phyloP scores from a whole-genome alignment of 2,113 vertebrate species.

The Hyperoodon ampullatus region DNA sequence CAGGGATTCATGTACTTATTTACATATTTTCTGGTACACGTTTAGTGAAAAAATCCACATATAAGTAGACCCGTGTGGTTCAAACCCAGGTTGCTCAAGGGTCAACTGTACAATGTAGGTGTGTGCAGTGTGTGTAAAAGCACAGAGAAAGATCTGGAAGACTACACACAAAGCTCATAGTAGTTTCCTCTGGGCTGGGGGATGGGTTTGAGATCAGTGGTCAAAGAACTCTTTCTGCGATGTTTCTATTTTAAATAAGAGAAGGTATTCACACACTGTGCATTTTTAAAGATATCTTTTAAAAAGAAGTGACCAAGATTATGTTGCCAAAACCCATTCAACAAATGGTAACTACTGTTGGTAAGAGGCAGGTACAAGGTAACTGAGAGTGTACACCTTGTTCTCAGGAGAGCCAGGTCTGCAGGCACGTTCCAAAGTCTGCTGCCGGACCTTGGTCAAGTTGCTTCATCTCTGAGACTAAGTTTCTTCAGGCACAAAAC shows the following conservation, averaged over 20 bases:
- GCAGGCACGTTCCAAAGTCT: not conserved
- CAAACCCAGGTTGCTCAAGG: not conserved
- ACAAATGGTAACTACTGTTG: not conserved
- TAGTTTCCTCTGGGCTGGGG: not conserved
- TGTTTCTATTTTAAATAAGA: not conserved
- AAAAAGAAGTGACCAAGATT: not conserved
- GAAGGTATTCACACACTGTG: not conserved
- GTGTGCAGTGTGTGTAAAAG: not conserved
- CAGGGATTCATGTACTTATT: not conserved
- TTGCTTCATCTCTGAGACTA: not conserved
- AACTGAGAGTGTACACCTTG: no score
- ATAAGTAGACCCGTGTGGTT: not conserved
- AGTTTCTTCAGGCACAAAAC: not conserved
- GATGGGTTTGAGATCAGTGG: not conserved
- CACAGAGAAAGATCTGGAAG: not conserved
- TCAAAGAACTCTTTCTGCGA: not conserved
- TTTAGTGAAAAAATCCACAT: not conserved
- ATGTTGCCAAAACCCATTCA: not conserved
- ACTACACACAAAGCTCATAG: not conserved
- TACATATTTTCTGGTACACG: not conserved
- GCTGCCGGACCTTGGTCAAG: not conserved
- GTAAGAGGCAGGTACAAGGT: not conserved
- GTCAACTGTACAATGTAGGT: not conserved
- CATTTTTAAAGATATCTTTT: not conserved
- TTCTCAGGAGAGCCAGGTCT: not conserved